Conservation (phyloP, 2,113 vertebrate genomes). For the Tinamus guttatus region DNA sequence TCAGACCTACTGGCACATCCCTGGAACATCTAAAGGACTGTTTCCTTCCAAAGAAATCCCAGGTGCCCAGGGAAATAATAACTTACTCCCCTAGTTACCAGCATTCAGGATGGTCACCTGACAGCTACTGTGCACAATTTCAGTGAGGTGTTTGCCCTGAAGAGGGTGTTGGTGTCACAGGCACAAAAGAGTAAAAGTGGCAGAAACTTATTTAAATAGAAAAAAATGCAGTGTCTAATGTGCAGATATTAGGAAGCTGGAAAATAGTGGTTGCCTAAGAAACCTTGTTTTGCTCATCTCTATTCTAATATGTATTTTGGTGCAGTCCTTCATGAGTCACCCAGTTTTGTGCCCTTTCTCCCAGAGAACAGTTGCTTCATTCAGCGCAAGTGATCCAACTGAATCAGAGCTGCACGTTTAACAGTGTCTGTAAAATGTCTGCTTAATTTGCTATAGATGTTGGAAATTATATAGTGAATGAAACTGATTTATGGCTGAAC, state of each 20-base stretch:
- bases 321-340: not conserved
- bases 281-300: not conserved
- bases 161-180: not conserved
- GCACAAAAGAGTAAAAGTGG: not conserved
- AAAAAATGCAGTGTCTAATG: not conserved
- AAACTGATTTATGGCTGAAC: not conserved
- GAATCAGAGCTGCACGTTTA: not conserved
- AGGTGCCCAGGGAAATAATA: not conserved
- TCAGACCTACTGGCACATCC: not conserved
- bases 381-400: not conserved
- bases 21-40: not conserved
- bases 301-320: accelerated
- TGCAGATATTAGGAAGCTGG: not conserved
- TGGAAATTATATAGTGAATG: not conserved
- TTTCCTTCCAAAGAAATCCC: not conserved
- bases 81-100: not conserved
- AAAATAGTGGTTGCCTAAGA: not conserved
- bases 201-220: not conserved
- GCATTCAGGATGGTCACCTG: not conserved
- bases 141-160: not conserved
- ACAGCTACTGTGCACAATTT: not conserved
- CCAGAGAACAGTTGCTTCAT: not conserved
- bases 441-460: not conserved
- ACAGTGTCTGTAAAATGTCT: not conserved
- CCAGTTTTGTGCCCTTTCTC: not conserved